Base-by-base conservation (phyloP, 1,140 invertebrate species). In the Heliothis subflexa region DNA sequence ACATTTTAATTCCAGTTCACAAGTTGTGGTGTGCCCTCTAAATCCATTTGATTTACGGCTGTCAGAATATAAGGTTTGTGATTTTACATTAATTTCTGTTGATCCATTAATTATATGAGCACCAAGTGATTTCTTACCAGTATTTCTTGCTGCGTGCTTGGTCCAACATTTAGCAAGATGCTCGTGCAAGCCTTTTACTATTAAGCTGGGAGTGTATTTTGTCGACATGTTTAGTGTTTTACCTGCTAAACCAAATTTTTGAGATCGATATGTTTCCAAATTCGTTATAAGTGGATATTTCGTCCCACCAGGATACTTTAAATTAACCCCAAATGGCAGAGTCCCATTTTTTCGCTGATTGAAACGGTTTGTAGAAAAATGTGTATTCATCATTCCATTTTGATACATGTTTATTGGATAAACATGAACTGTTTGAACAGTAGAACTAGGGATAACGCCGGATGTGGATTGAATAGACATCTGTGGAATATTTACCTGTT, bases 401-500 rank as follows among this genome's bases (percentile, higher is more conserved):
- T 18, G 18, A 66, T 66, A 47, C 5, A 4, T 1, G 4, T 18
- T n/a, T n/a, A 45, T 21, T 18, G 40, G 7, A 18, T 66, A 40
- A n/a, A 4, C 40, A 33, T 16, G n/a, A 45, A 66, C 16, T 66
- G 16, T 45, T 47, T 18, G 9, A 57, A 21, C 3, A 11, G 11
- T n/a, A 13, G 40, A 40, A 21, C 1, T 18, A 1, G 14, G 16
- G 40, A 10, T 14, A 9, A 72, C 18, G 28, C 70, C 25, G 25
- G 52, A 45, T 28, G 14, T 72, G 11, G 33, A 0, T 12, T 33
- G 55, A 50, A 7, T n/a, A 70, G 14, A 50, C 50, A 11, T 74
- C 21, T 18, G 18, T 74, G 45, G 21, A 61, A 74, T 74, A 74
- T 74, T 74, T 74, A 74, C 72, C 72, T 74, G 55, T 47, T 71